A percentile compares a stretch with the other conserved stretches of the same genome.
Conservation (phyloP, 2,888 invertebrate genomes). For the Ectropis crepuscularia region DNA sequence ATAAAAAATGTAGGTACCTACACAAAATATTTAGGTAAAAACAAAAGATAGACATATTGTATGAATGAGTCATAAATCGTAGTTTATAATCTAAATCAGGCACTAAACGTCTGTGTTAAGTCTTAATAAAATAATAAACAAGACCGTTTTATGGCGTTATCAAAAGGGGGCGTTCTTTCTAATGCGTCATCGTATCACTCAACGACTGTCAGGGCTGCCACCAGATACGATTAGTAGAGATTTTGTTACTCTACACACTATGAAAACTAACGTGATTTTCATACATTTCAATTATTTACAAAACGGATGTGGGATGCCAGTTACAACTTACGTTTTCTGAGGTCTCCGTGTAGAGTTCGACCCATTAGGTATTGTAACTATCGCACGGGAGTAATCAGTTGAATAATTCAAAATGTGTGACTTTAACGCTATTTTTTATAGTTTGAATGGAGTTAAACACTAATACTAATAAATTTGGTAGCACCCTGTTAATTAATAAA, state of each 20-base stretch:
- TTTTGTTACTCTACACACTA: background rate
- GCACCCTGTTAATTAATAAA: too few species aligned
- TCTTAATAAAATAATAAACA: constrained; percentile 35
- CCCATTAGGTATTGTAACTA: too few species aligned
- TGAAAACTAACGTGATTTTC: too few species aligned
- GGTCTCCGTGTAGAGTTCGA: too few species aligned
- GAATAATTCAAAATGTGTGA: too few species aligned
- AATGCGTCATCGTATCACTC: constrained; percentile 28
- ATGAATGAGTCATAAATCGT: constrained; percentile 21
- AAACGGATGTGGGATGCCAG: too few species aligned
- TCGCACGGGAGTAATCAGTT: too few species aligned
- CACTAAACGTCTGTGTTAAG: constrained; percentile 30
- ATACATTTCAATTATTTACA: too few species aligned
- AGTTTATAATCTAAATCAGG: constrained; percentile 23
- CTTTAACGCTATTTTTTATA: too few species aligned
- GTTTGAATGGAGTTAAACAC: too few species aligned
- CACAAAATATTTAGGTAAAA: background rate
- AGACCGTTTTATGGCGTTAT: constrained; percentile 35
- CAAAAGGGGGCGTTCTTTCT: constrained; percentile 38
- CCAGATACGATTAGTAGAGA: background rate
- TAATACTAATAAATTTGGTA: too few species aligned
- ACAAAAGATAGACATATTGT: background rate
- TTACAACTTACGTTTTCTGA: too few species aligned
- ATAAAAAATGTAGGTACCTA: background rate
- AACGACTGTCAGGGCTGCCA: constrained; percentile 13